Conservation (phyloP, 2,113 vertebrate genomes). For the Catharus fuscescens region DNA sequence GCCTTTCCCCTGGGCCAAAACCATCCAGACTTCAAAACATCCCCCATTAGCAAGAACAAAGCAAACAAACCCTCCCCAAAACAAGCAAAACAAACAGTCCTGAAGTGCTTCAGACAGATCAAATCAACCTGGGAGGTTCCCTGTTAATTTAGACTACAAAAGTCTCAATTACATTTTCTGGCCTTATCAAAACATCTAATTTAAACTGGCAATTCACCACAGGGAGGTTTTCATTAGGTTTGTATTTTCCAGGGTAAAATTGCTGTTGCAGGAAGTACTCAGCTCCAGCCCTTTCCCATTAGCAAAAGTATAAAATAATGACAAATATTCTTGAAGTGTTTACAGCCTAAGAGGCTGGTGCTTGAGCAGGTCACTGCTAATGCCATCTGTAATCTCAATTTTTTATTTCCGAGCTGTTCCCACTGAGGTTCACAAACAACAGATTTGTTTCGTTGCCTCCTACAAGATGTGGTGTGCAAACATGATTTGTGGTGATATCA, state of each 20-base stretch:
- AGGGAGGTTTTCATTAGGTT: background rate
- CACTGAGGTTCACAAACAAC: background rate
- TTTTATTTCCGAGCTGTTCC: background rate
- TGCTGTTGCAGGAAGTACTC: background rate
- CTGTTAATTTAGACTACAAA: background rate
- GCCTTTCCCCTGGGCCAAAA: background rate
- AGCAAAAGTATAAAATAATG: background rate
- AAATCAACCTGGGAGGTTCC: background rate
- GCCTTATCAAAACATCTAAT: background rate
- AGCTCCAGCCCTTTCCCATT: background rate
- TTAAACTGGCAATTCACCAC: background rate
- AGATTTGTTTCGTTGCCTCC: background rate
- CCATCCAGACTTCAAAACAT: background rate
- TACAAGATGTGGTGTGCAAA: background rate
- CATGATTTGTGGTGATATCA: accelerated
- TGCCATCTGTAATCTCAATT: background rate
- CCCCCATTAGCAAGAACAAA: background rate
- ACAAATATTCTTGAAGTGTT: background rate
- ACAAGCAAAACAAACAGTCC: background rate
- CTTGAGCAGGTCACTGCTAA: background rate
- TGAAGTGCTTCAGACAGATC: background rate
- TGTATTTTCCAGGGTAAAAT: background rate
- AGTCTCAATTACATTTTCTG: background rate
- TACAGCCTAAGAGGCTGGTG: background rate
- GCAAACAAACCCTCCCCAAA: background rate